Base-by-base conservation (phyloP, 2,113 vertebrate species). In the Sapajus apella region DNA sequence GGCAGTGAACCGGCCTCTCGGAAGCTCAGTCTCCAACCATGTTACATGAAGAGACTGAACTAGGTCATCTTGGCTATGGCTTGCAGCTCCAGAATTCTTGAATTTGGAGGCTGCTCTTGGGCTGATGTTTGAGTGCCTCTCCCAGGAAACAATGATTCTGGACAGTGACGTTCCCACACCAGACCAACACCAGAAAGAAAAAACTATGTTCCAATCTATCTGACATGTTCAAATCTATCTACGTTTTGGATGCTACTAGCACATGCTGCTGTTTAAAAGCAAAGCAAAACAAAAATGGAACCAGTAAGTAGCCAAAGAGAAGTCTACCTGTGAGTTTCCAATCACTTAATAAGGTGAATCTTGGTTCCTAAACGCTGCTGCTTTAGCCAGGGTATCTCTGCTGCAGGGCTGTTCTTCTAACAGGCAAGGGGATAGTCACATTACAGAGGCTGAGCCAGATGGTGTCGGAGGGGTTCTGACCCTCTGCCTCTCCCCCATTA, bases 151-250 rank as follows among this genome's bases (percentile, higher is more conserved):
- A 13, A 21, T 8, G 1, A 17, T 75, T 79, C 45, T 11, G 0
- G 1, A 45, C 5, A 23, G 3, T 2, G 55, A 43, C 1, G 17
- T 17, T 47, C n/a, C 58, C 30, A 2, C 4, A 2, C 10, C 20
- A 16, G 40, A 32, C 20, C 1, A 25, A 3, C 21, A 6, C n/a
- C 11, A 2, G 66, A 14, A 37, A 37, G 13, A 14, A 37, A 45
- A 84, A 58, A 58, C 17, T 3, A 32, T 0, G 3, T 64, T 32
- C 11, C 25, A 47, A 43, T n/a, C 25, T 27, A 27, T 5, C 20
- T 5, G 50, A 30, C 17, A n/a, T 23, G 4, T 12, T 47, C 20
- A 3, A 25, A 61, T 27, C 66, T 13, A 13, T 13, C 2, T 21
- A 61, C 68, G 21, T 35, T 37, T 17, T 43, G 43, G 20, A 20